Evolutionary conservation across 2,888 invertebrate genomes (phyloP), one percentile per base, ranked within the genome.

Genomic region (Hylaea fasciaria): DNA sequence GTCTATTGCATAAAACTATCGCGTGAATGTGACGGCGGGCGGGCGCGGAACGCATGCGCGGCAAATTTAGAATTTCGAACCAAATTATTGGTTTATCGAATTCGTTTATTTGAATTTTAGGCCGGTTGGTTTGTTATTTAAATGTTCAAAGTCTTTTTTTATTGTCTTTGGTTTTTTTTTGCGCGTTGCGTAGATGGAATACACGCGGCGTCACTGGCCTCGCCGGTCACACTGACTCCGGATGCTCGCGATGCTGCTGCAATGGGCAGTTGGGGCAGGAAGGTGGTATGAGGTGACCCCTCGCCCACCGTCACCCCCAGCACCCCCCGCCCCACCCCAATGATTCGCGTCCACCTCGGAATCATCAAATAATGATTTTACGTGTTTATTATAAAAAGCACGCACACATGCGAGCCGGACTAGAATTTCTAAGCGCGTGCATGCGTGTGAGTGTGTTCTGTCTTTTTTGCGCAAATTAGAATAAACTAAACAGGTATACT

Each of bases 341-440:
- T 85, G 84, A 84, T 78, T 80, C 87, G 81, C 85, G 80, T 79
- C 77, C 80, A 78, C 89, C 89, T 81, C 86, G 83, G 80, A 89
- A 91, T 92, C 92, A 91, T 92, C 92, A 90, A 91, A 90, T 91
- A 92, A 92, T 92, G 89, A 91, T 92, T 91, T 89, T 83, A 82
- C 82, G 82, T 86, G 86, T 87, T 88, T 87, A 89, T 87, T 83
- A 91, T 91, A 89, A 91, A 91, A 90, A 83, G 41, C 71, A 52
- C 62, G 68, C 56, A 54, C 41, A 69, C 56, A 54, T 37, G 47
- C 46, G n/a, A 12, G 62, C 49, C 60, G 35, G 32, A 56, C 52
- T 73, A 59, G 54, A 68, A 62, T 65, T 73, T 78, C 74, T 76
- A 76, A 77, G 59, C 71, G 51, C 44, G 50, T 14, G 56, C 53